A percentile compares a stretch with the other conserved stretches of the same genome.
phyloP scores from a whole-genome alignment of 2,113 vertebrate species.

The Engraulis encrasicolus region DNA sequence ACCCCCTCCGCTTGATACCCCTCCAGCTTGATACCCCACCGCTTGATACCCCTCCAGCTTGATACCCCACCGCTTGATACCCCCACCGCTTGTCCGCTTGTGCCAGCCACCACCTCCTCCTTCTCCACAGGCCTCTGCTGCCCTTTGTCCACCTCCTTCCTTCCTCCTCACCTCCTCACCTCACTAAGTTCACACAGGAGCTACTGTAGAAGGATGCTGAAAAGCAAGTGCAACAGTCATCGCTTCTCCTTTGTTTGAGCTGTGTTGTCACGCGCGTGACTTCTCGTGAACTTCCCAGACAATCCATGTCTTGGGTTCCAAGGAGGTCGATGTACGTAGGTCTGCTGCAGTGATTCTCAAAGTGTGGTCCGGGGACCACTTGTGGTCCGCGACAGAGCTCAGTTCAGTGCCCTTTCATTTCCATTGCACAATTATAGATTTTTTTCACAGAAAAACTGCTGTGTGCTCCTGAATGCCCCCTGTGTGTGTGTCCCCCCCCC shows the following conservation, averaged over 20 bases:
- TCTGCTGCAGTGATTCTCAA: no score
- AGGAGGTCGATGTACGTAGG: background rate
- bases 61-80: no score
- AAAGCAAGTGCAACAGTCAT: background rate
- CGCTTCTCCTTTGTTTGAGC: background rate
- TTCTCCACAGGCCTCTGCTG: background rate
- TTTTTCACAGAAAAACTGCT: background rate
- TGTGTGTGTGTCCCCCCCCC: no score
- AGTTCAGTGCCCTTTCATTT: background rate
- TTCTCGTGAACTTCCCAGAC: background rate
- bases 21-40: no score
- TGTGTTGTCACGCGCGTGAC: background rate
- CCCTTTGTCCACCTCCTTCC: background rate
- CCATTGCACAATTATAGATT: slow-evolving; percentile 16
- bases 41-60: no score
- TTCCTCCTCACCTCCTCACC: background rate
- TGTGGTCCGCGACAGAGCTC: background rate
- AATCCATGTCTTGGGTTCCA: background rate
- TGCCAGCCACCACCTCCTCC: background rate
- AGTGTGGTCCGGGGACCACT: no score
- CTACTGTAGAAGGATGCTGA: background rate
- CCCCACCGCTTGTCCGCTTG: no score
- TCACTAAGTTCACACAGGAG: background rate
- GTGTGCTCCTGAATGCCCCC: slow-evolving; percentile 5
- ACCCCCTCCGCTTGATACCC: no score